These are phyloP conservation scores for Phenganax stokvisi DNA, from an alignment of 92 coral and sea anemone genomes.

Conservation along the genomic window DNA sequence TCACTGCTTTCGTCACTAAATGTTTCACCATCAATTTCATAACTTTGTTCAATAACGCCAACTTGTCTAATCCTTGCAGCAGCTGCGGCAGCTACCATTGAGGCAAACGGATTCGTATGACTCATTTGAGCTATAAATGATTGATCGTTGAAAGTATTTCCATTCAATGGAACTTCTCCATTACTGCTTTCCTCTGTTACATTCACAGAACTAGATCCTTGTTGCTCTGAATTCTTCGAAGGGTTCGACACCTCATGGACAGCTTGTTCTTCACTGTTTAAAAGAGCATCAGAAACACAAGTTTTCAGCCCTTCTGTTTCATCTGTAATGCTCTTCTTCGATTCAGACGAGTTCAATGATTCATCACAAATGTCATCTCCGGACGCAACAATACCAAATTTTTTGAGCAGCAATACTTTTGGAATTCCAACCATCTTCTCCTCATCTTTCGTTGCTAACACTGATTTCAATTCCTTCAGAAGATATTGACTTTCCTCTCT, in stretches of 20 bases:
- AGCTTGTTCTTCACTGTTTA: not conserved
- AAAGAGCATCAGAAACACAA: not conserved
- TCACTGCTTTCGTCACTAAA: slow-evolving; percentile 9
- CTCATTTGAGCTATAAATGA: slow-evolving; percentile 3
- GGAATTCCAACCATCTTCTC: slow-evolving; percentile 73
- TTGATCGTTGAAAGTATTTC: not conserved
- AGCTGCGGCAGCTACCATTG: slow-evolving; percentile 73
- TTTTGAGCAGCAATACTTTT: slow-evolving; percentile 65
- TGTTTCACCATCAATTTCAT: slow-evolving; percentile 55
- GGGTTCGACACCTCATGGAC: not conserved
- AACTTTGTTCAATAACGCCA: slow-evolving; percentile 67
- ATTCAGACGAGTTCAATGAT: not conserved
- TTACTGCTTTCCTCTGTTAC: not conserved
- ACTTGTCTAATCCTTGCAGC: slow-evolving; percentile 58
- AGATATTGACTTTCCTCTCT: slow-evolving; percentile 72
- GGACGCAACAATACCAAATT: not conserved
- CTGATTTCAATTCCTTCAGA: slow-evolving; percentile 72
- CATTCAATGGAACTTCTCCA: not conserved
- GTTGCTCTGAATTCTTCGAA: slow-evolving; percentile 1
- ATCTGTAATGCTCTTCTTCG: not conserved
- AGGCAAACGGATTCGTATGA: slow-evolving; percentile 61
- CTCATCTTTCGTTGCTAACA: slow-evolving; percentile 64
- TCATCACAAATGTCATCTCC: not conserved
- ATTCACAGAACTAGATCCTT: not conserved
- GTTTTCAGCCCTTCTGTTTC: not conserved